Conservation (phyloP, 2,888 invertebrate species). For the Eristalinus sepulchralis region DNA sequence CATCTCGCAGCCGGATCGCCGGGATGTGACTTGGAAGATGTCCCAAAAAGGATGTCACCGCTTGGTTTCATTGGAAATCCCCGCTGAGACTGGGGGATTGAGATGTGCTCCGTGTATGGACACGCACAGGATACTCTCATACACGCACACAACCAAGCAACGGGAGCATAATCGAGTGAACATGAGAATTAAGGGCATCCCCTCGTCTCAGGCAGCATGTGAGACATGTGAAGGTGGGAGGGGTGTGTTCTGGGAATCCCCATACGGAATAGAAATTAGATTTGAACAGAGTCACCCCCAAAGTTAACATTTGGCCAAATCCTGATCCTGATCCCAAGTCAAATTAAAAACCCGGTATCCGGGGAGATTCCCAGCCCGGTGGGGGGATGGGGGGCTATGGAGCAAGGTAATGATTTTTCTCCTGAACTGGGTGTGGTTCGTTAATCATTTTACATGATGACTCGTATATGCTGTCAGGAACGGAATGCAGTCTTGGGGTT, state of each 20-base stretch:
- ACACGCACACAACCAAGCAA: conserved; percentile 10
- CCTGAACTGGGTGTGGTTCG: neutral
- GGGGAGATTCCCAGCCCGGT: neutral
- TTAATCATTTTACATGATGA: conserved; percentile 1
- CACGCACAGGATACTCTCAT: conserved; percentile 26
- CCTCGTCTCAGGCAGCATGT: neutral
- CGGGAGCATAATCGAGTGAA: conserved; percentile 36
- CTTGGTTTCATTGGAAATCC: conserved; percentile 34
- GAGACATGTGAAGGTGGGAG: conserved; percentile 1
- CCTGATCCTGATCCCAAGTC: conserved; percentile 33
- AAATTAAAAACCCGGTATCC: conserved; percentile 42
- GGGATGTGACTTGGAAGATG: neutral
- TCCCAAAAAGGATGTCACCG: conserved; percentile 17
- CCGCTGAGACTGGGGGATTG: neutral
- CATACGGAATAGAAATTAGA: conserved; percentile 49
- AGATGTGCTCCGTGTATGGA: conserved; percentile 20
- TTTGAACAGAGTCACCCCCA: conserved; percentile 13
- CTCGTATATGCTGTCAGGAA: neutral
- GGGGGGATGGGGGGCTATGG: neutral
- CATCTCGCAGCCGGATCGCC: conserved; percentile 6
- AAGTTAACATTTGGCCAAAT: conserved; percentile 15
- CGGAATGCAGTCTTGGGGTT: neutral
- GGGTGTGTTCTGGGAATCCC: conserved; percentile 27
- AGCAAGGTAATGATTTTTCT: conserved; percentile 2
- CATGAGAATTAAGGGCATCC: conserved; percentile 29